Percentiles rank a stretch among this genome's conserved stretches.
Evolutionary conservation across 2,888 invertebrate species (phyloP).

Genomic region (Ichneumon xanthorius): DNA sequence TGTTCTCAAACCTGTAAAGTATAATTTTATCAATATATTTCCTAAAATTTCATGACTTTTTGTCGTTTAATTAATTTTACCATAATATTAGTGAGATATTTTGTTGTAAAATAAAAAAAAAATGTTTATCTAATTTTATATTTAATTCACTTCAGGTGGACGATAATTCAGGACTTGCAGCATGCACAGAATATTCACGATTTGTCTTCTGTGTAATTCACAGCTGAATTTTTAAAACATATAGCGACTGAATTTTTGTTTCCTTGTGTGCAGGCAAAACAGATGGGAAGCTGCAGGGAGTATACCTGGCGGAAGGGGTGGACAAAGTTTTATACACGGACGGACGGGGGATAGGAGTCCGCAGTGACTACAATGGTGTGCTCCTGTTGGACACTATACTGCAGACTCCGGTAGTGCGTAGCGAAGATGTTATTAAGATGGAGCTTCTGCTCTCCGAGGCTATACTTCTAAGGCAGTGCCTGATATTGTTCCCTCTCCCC

Average conservation of each 20-base stretch:
- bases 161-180: not conserved
- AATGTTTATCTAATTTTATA: not conserved
- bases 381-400: conserved; percentile 95
- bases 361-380: conserved; percentile 96
- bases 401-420: conserved; percentile 92
- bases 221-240: not conserved
- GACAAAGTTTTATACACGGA: conserved; percentile 95
- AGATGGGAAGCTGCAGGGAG: conserved; percentile 89
- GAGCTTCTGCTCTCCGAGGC: conserved; percentile 96
- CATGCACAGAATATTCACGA: not conserved
- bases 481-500: conserved; percentile 90
- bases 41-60: no score
- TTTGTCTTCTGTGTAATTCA: not conserved
- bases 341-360: conserved; percentile 92
- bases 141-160: not conserved
- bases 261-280: conserved; percentile 86
- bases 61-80: no score
- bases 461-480: conserved; percentile 92
- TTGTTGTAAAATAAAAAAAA: no score
- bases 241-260: not conserved
- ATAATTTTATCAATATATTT: no score
- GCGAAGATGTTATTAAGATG: conserved; percentile 92
- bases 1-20: no score
- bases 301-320: conserved; percentile 90
- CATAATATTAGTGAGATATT: no score